Evolutionary conservation across 2,797 vertebrate genomes (phyloP), one percentile per base, ranked within the genome.

Genomic region (Microctenopoma stevenorrisi): DNA sequence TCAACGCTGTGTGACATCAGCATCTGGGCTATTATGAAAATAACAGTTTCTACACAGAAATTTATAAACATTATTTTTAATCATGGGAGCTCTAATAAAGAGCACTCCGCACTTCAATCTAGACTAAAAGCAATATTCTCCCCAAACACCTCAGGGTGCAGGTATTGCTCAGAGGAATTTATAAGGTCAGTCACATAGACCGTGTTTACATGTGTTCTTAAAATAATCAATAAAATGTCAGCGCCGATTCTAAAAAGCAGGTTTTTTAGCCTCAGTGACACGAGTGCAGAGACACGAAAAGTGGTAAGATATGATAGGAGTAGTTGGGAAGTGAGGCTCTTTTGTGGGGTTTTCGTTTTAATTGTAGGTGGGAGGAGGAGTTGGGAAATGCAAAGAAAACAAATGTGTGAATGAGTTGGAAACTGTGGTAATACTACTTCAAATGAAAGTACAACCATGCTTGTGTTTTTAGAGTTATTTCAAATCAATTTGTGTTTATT

Each of bases 151-250:
- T 78, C 54, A n/a, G 26, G 26, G 25, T 67, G 54, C 30, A 51
- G 62, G 61, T 49, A 58, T 62, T 43, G 50, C 64, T 60, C 18
- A 22, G 14, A 48, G 16, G 5, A 26, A 61, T 76, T 78, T 56
- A 7, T 73, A 75, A 80, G 73, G 79, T 79, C 58, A 59, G 30
- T 33, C 30, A 33, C 30, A 42, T 69, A 69, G 64, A 48, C 25
- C 18, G 5, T 57, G 42, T 65, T 64, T 68, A 57, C n/a, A 44
- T 61, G 50, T 64, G 61, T 68, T 78, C 75, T 78, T 70, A 68
- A 78, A 48, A 37, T 40, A 73, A 68, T 86, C 74, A 63, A 71
- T 83, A 74, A 68, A 53, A 81, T 55, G 30, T 52, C 65, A 62
- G 38, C 38, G n/a, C 7, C 59, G 57, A 71, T 49, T 64, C 47